These are phyloP conservation scores for Nyctalus aviator DNA, from an alignment of 2,797 vertebrate species.

Conservation along the genomic window DNA sequence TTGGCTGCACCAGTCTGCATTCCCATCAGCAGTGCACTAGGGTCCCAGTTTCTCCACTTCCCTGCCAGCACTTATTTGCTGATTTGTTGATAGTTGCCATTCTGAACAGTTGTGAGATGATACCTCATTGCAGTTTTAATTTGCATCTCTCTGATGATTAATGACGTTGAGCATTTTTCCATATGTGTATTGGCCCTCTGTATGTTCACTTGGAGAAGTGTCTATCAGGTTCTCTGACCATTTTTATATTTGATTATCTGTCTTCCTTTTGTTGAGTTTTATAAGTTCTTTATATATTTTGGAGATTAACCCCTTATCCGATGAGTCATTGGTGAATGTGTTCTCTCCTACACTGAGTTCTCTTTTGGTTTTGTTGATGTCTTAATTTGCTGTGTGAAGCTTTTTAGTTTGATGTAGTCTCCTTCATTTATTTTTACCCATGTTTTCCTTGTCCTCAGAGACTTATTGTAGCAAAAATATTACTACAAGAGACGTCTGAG, in stretches of 20 bases:
- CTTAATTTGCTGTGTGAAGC: not conserved
- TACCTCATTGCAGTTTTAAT: not conserved
- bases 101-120: not conserved
- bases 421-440: fast-evolving
- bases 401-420: not conserved
- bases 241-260: not conserved
- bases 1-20: not conserved
- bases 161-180: not conserved
- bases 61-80: not conserved
- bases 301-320: not conserved
- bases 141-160: not conserved
- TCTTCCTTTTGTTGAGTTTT: not conserved
- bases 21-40: not conserved
- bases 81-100: not conserved
- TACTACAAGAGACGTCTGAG: not conserved
- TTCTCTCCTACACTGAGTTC: not conserved
- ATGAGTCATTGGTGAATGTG: not conserved
- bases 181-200: not conserved
- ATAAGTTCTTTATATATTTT: not conserved
- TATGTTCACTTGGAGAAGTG: not conserved
- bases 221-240: not conserved
- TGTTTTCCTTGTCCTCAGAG: not conserved
- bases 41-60: not conserved
- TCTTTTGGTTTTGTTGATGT: not conserved
- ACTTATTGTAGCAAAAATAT: not conserved